Percentiles rank a stretch among this genome's conserved stretches.
phyloP scores from a whole-genome alignment of 2,797 vertebrate species.

The Monodelphis domestica region DNA sequence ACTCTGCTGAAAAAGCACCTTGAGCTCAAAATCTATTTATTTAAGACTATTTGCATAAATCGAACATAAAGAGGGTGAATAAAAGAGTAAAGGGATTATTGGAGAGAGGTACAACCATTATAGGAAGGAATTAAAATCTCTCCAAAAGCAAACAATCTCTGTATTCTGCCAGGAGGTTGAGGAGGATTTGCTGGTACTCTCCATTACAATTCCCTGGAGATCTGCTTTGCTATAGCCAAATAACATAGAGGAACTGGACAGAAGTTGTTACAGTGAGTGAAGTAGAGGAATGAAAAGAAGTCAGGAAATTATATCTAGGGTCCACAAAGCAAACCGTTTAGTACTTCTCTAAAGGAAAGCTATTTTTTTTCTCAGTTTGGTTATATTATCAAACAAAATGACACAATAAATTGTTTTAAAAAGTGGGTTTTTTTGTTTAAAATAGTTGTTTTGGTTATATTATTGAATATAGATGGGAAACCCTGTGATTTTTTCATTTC shows the following conservation, averaged over 20 bases:
- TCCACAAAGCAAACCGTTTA: neutral
- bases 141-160: neutral
- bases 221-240: neutral
- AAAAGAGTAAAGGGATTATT: too few relatives aligned
- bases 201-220: neutral
- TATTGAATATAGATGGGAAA: neutral
- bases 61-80: neutral
- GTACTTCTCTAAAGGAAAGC: neutral
- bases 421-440: neutral
- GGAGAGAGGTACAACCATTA: neutral
- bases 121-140: slow-evolving; percentile 27
- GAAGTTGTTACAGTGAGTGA: neutral
- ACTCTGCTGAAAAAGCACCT: neutral
- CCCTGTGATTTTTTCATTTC: neutral
- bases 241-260: neutral
- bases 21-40: neutral
- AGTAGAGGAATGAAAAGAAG: neutral
- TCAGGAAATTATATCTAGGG: neutral
- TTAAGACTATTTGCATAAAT: neutral
- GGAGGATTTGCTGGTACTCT: neutral
- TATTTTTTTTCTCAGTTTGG: slow-evolving; percentile 23
- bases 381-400: neutral
- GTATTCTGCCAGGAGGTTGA: neutral
- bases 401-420: slow-evolving; percentile 13
- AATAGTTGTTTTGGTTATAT: slow-evolving; percentile 3